Percentiles rank a stretch among this genome's conserved stretches.
Evolutionary conservation across 2,888 invertebrate species (phyloP).

Genomic region (Acleris sparsana): DNA sequence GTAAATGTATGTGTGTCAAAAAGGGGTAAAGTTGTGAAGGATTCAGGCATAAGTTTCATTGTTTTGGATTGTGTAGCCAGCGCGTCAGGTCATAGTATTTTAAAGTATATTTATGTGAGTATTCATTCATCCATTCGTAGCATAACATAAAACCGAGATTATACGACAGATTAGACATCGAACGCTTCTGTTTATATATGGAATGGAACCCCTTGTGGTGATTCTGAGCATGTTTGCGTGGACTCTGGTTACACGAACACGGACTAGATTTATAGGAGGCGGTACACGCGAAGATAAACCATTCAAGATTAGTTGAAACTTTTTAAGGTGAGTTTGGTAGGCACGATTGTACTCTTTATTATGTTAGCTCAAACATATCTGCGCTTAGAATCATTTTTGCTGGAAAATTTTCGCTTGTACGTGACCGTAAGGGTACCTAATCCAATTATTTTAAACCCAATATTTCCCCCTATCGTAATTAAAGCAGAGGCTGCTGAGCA

Average conservation of each 20-base stretch:
- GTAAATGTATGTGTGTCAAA: constrained; percentile 35
- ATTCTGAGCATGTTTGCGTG: constrained; percentile 6
- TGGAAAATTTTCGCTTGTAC: background rate
- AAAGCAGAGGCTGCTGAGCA: constrained; percentile 46
- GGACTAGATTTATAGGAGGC: constrained; percentile 12
- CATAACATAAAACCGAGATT: too few species aligned
- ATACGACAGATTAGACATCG: too few species aligned
- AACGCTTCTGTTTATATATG: too few species aligned
- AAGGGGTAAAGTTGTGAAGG: constrained; percentile 27
- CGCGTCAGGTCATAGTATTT: background rate
- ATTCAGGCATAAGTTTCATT: constrained; percentile 6
- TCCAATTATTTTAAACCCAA: constrained; percentile 31
- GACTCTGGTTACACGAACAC: constrained; percentile 26
- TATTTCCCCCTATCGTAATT: constrained; percentile 46
- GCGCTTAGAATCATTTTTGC: background rate
- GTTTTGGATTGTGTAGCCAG: constrained; percentile 3
- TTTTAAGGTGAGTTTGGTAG: constrained; percentile 6
- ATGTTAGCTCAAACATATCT: background rate
- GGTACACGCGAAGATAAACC: constrained; percentile 20
- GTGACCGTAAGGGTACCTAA: constrained; percentile 7
- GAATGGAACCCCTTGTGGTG: constrained; percentile 17
- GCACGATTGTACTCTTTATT: constrained; percentile 9
- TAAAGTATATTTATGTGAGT: background rate
- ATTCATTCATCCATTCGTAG: too few species aligned
- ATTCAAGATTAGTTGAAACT: constrained; percentile 16